Conservation (phyloP, 2,888 invertebrate species). For the Brachyopa scutellaris region DNA sequence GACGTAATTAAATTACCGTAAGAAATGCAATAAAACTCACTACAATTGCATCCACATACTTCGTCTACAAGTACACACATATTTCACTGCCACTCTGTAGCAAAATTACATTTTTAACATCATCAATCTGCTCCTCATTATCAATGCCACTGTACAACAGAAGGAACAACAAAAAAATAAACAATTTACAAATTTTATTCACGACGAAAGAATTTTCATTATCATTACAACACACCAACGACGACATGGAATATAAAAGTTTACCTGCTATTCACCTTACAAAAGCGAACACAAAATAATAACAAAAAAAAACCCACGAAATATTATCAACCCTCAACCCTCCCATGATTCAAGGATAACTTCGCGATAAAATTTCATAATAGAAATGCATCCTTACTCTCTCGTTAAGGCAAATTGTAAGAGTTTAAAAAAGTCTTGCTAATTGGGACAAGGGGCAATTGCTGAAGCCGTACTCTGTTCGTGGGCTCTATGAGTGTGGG, state of each 20-base stretch:
- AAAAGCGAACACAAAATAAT: conserved; percentile 1
- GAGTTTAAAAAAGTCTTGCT: conserved; percentile 71
- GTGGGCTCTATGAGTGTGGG: not conserved
- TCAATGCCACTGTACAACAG: not conserved
- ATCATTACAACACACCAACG: conserved; percentile 54
- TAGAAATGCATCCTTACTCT: conserved; percentile 44
- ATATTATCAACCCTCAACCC: no score
- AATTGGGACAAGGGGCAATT: conserved; percentile 67
- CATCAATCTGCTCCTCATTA: conserved; percentile 54
- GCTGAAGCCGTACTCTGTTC: conserved; percentile 57
- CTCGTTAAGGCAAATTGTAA: conserved; percentile 57
- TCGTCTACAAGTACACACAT: not conserved
- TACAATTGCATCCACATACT: conserved; percentile 12
- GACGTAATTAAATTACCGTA: conserved; percentile 14
- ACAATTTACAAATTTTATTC: conserved; percentile 19
- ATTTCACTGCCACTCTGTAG: conserved; percentile 1
- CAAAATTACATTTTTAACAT: conserved; percentile 61
- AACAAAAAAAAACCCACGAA: not conserved
- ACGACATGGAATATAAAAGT: conserved; percentile 33
- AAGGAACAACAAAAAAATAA: not conserved
- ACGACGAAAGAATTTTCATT: conserved; percentile 65
- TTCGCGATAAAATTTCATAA: conserved; percentile 61
- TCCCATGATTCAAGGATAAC: conserved; percentile 26
- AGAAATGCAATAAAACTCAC: conserved; percentile 22
- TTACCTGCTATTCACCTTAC: conserved; percentile 16